These are phyloP conservation scores for Pseudochromis fuscus DNA, from an alignment of 2,797 vertebrate genomes.

Conservation along the genomic window DNA sequence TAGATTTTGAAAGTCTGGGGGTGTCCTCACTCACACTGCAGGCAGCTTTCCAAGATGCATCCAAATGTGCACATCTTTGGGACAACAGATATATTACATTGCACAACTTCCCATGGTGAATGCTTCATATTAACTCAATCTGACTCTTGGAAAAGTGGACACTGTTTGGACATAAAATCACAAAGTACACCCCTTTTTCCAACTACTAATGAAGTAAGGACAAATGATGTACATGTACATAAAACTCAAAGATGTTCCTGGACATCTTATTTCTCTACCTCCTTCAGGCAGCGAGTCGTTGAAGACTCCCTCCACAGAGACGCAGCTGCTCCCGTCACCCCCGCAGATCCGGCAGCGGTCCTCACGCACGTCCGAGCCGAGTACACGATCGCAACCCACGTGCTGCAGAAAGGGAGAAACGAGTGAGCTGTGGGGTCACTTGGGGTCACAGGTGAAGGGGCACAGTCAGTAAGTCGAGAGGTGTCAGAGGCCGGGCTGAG, in stretches of 20 bases:
- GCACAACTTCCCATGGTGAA: constrained; percentile 47
- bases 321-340: constrained; percentile 93
- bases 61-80: constrained; percentile 63
- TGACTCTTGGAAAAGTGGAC: constrained; percentile 38
- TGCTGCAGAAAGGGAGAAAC: constrained; percentile 84
- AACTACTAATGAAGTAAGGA: constrained; percentile 10
- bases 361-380: constrained; percentile 93
- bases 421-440: constrained; percentile 53
- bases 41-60: constrained; percentile 60
- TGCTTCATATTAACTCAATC: constrained; percentile 40
- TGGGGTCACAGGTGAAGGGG: constrained; percentile 59
- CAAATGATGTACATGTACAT: constrained; percentile 14
- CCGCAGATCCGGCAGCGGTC: constrained; percentile 95
- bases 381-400: constrained; percentile 95
- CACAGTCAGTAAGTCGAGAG: constrained; percentile 64
- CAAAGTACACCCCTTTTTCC: constrained; percentile 16
- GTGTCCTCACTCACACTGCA: constrained; percentile 52
- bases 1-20: constrained; percentile 58
- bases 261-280: constrained; percentile 80
- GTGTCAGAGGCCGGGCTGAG: constrained; percentile 70
- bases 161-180: constrained; percentile 22
- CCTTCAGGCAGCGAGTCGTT: constrained; percentile 91
- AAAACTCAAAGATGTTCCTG: constrained; percentile 1
- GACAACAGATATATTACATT: constrained; percentile 60
- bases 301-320: constrained; percentile 93